A percentile compares a stretch with the other conserved stretches of the same genome.
Evolutionary conservation across 2,797 vertebrate genomes (phyloP).

Genomic region (Decapterus maruadsi): DNA sequence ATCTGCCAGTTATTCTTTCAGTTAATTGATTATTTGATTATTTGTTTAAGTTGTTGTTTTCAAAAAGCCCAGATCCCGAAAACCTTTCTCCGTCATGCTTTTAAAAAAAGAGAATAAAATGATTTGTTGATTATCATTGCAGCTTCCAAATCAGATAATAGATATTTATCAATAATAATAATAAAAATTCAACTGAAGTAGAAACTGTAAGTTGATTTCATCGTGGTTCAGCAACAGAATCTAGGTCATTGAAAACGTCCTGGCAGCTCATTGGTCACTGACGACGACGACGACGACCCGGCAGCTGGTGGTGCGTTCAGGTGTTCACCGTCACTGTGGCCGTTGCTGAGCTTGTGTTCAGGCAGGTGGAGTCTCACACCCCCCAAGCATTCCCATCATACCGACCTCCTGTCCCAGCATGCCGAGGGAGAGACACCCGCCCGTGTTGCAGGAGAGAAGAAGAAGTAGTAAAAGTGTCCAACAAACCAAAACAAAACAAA

Average conservation of each 20-base stretch:
- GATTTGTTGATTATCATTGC: not conserved
- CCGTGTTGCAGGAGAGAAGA: not conserved
- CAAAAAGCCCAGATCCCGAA: too few species aligned
- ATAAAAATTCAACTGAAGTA: not conserved
- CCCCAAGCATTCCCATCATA: constrained; percentile 79
- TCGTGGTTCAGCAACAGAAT: not conserved
- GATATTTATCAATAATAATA: not conserved
- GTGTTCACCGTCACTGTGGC: not conserved
- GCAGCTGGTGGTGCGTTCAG: not conserved
- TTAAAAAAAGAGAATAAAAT: too few species aligned
- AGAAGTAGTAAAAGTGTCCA: not conserved
- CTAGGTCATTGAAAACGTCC: not conserved
- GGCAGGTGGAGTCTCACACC: constrained; percentile 48
- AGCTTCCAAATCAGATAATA: not conserved
- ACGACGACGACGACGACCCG: too few species aligned
- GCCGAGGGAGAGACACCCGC: constrained; percentile 43
- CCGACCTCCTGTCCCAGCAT: constrained; percentile 74
- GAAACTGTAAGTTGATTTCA: not conserved
- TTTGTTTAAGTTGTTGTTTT: too few species aligned
- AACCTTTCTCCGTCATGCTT: too few species aligned
- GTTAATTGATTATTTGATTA: too few species aligned
- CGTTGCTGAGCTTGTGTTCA: constrained; percentile 28
- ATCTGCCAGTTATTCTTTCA: too few species aligned
- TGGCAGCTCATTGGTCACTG: not conserved
- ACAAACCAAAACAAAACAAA: too few species aligned